Evolutionary conservation across 1,140 invertebrate species (phyloP), one percentile per base, ranked within the genome.

Genomic region (Ceratoteleas bidentatus): DNA sequence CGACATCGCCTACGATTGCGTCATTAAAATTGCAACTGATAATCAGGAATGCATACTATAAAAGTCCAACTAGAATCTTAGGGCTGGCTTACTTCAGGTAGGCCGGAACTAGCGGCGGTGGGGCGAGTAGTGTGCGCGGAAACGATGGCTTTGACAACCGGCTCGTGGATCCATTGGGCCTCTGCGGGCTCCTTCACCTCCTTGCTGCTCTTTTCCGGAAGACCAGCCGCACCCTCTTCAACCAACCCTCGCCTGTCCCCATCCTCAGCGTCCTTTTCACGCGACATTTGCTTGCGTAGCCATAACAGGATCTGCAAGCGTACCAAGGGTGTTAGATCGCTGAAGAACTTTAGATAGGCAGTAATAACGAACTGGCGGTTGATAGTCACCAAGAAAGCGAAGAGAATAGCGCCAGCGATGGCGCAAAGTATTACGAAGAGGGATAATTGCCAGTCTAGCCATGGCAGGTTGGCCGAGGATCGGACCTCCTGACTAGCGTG

Each of bases 231-330:
- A 36, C 90, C 89, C 80, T 91, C 90, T 57, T 91, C 90, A 68
- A 91, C 91, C 81, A 91, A 83, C 38, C 88, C 89, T 69, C 89
- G 87, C 85, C 88, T 90, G 69, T 90, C 90, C 47, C 90, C 89
- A 87, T 90, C 88, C 68, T 90, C 88, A 15, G 84, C 86, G 65
- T 91, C 88, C 70, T 91, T 91, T 89, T 91, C 90, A 91, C 91
- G 89, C 88, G 91, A 90, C 91, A 92, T 91, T 90, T 92, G 90
- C 88, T 90, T 91, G 84, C 90, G 87, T 78, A 92, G 89, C 91
- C 91, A 92, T 91, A 92, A 89, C 87, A 92, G 84, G 84, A 92
- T 86, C 90, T 91, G 45, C 8, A 13, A 10, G 6, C 4, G 45
- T 36, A 16, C 40, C 9, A 6, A 2, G 2, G 40, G 2, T 6